Evolutionary conservation across 2,888 invertebrate species (phyloP).

Genomic region (Labia minor): DNA sequence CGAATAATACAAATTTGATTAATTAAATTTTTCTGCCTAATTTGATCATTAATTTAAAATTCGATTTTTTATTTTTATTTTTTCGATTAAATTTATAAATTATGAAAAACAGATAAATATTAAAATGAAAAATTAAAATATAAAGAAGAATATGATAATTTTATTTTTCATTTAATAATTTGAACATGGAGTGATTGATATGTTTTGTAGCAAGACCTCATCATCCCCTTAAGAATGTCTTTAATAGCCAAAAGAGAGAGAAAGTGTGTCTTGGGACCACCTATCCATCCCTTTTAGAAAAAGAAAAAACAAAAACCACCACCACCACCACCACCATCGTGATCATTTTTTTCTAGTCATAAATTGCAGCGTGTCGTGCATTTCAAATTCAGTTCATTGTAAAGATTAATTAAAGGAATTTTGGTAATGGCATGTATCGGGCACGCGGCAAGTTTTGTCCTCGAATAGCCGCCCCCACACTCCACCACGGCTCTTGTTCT

Average conservation of each 20-base stretch:
- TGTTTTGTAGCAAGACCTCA: too few species aligned
- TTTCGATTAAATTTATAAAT: not conserved
- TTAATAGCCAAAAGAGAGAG: too few species aligned
- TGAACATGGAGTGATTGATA: too few species aligned
- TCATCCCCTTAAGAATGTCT: too few species aligned
- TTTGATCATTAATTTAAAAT: constrained; percentile 13
- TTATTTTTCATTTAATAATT: too few species aligned
- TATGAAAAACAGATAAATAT: not conserved
- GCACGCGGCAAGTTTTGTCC: not conserved
- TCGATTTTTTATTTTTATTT: not conserved
- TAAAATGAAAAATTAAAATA: not conserved
- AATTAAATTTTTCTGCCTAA: not conserved
- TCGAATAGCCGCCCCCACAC: not conserved
- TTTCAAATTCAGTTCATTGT: not conserved
- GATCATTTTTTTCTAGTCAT: not conserved
- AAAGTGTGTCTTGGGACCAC: too few species aligned
- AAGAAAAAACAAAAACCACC: too few species aligned
- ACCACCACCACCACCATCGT: too few species aligned
- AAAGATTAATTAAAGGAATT: not conserved
- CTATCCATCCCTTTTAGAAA: too few species aligned
- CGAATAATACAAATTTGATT: not conserved
- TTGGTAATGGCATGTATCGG: not conserved
- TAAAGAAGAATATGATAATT: too few species aligned
- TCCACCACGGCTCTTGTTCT: not conserved
- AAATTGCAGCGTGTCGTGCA: not conserved